These are phyloP conservation scores for Gymnobelideus leadbeateri DNA, from an alignment of 2,113 vertebrate genomes.

Conservation along the genomic window DNA sequence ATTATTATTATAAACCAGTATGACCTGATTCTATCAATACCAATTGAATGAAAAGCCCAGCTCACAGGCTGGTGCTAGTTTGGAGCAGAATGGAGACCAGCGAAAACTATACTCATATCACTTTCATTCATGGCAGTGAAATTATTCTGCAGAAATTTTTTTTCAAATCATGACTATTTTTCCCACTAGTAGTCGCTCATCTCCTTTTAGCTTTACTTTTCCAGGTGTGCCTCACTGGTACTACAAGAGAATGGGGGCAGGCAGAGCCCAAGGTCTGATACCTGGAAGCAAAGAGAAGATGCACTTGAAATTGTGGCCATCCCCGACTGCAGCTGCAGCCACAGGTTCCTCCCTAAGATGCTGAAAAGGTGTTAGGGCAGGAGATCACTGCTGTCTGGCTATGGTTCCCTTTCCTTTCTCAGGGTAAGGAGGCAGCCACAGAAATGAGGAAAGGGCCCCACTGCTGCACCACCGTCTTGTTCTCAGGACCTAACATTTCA, in stretches of 20 bases:
- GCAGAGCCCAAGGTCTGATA: background rate
- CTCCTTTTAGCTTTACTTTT: background rate
- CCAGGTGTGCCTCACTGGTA: background rate
- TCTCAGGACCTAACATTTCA: background rate
- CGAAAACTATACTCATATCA: background rate
- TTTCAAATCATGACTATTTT: background rate
- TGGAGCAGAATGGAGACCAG: background rate
- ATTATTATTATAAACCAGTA: background rate
- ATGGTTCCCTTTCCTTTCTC: background rate
- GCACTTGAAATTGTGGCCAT: background rate
- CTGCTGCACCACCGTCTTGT: background rate
- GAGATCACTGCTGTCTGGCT: background rate
- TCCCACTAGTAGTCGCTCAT: background rate
- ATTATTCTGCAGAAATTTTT: background rate
- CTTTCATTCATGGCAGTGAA: background rate
- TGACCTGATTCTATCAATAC: background rate
- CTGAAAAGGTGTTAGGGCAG: background rate
- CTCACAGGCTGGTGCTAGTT: background rate
- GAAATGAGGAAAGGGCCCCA: too few relatives aligned
- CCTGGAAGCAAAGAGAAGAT: background rate
- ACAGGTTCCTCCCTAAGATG: background rate
- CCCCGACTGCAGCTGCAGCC: background rate
- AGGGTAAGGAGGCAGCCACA: background rate
- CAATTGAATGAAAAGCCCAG: background rate
- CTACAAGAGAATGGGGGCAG: background rate